Base-by-base conservation (phyloP, 2,888 invertebrate genomes). In the Ephialtes manifestator region DNA sequence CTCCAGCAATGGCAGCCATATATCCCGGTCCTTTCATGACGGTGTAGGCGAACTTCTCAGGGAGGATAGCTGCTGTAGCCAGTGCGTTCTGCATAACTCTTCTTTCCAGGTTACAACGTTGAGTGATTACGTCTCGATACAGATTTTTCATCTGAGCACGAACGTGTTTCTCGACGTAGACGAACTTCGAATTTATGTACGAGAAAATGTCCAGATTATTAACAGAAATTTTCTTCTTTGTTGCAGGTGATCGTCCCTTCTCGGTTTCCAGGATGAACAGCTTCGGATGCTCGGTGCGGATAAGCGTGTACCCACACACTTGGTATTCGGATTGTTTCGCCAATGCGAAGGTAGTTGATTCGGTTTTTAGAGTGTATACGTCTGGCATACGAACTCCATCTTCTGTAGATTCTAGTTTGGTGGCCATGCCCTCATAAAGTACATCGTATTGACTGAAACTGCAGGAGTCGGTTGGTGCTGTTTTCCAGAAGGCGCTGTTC, bases 151-250 rank as follows among this genome's bases (percentile, higher is more conserved):
- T 35, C 20, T 82, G 83, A 20, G 78, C 55, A 46, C 87, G 87
- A 7, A 88, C 84, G 8, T 88, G 78, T 70, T 88, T 87, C 80
- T 90, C 90, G 1, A 86, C 78, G 65, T 90, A 91, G 7, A 90
- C 70, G n/a, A n/a, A n/a, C n/a, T n/a, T n/a, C n/a, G n/a, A n/a
- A n/a, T n/a, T n/a, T n/a, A n/a, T n/a, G n/a, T n/a, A n/a, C n/a
- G n/a, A n/a, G n/a, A n/a, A n/a, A n/a, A n/a, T n/a, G n/a, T n/a
- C n/a, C n/a, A n/a, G 7, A 91, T 87, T 83, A 20, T 55, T 55
- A 2, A 55, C 24, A 2, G 55, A 55, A 20, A 55, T 55, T 20
- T 20, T 55, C 4, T n/a, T n/a, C n/a, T n/a, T n/a, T n/a, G n/a
- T n/a, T n/a, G n/a, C n/a, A n/a, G n/a, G n/a, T n/a, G n/a, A 4